Base-by-base conservation (phyloP, 2,888 invertebrate species). In the Sinhomidia bicolor region DNA sequence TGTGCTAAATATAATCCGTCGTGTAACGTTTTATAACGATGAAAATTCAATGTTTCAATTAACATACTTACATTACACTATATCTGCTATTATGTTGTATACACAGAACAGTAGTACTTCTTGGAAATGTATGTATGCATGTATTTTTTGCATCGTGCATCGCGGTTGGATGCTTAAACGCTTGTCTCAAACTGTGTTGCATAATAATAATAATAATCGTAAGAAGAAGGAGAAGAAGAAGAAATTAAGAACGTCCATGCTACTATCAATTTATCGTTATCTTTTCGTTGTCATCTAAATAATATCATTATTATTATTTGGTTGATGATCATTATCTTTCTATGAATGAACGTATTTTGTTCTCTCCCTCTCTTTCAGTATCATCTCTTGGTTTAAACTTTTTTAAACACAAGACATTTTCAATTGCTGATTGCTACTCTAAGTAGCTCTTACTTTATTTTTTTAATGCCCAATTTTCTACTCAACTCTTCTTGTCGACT, bases 11-110 rank as follows among this genome's bases (percentile, higher is more conserved):
- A 36, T 68, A 68, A 29, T 68, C 68, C n/a, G 17, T 65, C 29
- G 62, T 78, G 36, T 7, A 84, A 68, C n/a, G 76, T 32, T 78
- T 78, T 62, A 81, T 26, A 47, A 36, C 65, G 62, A 65, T 78
- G 78, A 85, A 41, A 65, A 85, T n/a, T n/a, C n/a, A n/a, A n/a
- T n/a, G n/a, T n/a, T 85, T 85, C 78, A 65, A 85, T 85, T 85
- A 76, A 74, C 74, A 84, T 54, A 60, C n/a, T 81, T 51, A 12
- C 44, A 74, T 51, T 71, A 26, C 14, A n/a, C n/a, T n/a, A n/a
- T n/a, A n/a, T n/a, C 3, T 47, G n/a, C 7, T 29, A 65, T 29
- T 29, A 41, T 14, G 9, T 71, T 71, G 65, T n/a, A 74, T 47
- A 44, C 23, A 23, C 20, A 23, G 23, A 60, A 23, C 78, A 51